Base-by-base conservation (phyloP, 2,113 vertebrate genomes). In the Gracilinanus agilis region DNA sequence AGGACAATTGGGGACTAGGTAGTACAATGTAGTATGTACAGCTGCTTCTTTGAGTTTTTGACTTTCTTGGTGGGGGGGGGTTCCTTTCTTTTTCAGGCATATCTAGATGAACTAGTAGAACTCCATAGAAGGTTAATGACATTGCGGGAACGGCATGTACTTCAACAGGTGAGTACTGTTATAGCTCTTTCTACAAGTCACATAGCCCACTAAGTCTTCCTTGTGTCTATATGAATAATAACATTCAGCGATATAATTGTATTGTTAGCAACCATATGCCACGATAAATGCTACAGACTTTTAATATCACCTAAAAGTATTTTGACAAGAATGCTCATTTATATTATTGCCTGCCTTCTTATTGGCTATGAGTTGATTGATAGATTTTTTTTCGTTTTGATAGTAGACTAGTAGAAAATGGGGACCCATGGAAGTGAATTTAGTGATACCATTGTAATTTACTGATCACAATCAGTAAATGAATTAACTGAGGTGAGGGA, bases 81-180 rank as follows among this genome's bases (percentile, higher is more conserved):
- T 49, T 67, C 89, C 95, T 96, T 98, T 93, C 49, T 96, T 97
- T 98, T 96, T 53, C 98, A 99, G 99, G 99, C 99, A 0, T 99
- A 99, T 98, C 98, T 99, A 90, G 99, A 99, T 94, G 99, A 99
- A 97, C 98, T 99, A 98, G 99, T 99, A 97, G 99, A 99, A 92
- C 99, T 99, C 90, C 99, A 99, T 98, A 99, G 99, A 98, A 99
- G 99, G 98, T 98, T 99, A 98, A 99, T 99, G 99, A 99, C 99
- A 21, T 97, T 99, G 96, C 98, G 99, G 98, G 99, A 99, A 98
- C 99, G 99, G 97, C 99, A 99, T 75, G 99, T 99, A 96, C 98
- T 99, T 54, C 99, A 99, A 97, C 99, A 99, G 99, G 99, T 99
- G 98, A 99, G 98, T 96, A 96, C 11, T 93, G 53, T 58, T 97